Percentiles rank a stretch among this genome's conserved stretches.
Evolutionary conservation across 2,797 vertebrate genomes (phyloP).

Genomic region (Holocentrus rufus): DNA sequence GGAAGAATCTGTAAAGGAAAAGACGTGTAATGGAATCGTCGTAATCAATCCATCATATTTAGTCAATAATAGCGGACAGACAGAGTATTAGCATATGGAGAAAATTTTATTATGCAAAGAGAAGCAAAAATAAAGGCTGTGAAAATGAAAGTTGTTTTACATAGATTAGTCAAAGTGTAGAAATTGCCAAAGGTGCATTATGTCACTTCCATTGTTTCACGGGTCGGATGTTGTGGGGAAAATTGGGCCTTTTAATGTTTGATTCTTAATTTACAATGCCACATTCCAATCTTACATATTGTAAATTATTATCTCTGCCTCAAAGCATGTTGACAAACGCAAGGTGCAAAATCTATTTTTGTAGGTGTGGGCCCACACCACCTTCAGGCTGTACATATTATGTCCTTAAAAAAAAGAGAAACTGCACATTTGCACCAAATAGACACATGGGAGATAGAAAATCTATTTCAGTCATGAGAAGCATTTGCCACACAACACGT

Average conservation of each 20-base stretch:
- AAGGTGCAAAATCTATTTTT: neutral
- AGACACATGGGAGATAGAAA: neutral
- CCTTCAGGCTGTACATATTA: neutral
- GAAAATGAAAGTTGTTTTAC: conserved; percentile 9
- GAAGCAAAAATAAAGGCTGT: conserved; percentile 4
- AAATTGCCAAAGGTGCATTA: neutral
- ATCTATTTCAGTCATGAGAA: conserved; percentile 19
- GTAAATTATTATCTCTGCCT: neutral
- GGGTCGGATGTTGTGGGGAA: neutral
- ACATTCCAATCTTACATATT: too few relatives aligned
- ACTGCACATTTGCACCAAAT: neutral
- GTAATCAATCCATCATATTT: conserved; percentile 48
- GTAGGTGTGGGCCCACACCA: neutral
- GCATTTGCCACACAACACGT: conserved; percentile 24
- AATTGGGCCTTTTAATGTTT: neutral
- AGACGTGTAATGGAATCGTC: conserved; percentile 51
- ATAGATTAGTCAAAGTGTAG: conserved; percentile 4
- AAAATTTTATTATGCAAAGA: neutral
- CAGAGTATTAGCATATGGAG: conserved; percentile 2
- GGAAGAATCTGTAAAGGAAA: conserved; percentile 58
- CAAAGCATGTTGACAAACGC: neutral
- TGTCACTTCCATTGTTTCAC: neutral
- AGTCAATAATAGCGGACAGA: conserved; percentile 29
- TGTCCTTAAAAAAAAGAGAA: neutral
- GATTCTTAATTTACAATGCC: too few relatives aligned